Conservation (phyloP, 92 coral and sea anemone genomes). For the Galaxea fascicularis region DNA sequence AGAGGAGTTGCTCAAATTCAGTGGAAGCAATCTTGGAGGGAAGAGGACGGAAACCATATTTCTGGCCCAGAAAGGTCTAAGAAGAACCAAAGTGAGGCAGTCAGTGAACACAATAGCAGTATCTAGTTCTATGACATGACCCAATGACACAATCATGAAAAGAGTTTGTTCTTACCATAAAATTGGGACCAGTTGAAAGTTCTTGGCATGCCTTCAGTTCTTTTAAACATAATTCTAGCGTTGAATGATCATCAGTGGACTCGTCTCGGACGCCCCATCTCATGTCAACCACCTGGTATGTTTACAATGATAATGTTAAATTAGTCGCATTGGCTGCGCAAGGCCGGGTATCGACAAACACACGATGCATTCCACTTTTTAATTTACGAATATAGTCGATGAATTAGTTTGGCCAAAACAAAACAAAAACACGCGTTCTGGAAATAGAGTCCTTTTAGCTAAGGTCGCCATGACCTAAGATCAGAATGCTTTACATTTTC, state of each 20-base stretch:
- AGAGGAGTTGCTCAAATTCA: constrained; percentile 54
- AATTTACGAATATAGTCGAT: too few relatives aligned
- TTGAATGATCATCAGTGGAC: constrained; percentile 76
- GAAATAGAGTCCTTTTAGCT: too few relatives aligned
- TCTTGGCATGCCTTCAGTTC: constrained; percentile 76
- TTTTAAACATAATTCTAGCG: constrained; percentile 72
- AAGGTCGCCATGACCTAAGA: too few relatives aligned
- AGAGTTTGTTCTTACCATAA: constrained; percentile 53
- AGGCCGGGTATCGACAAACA: too few relatives aligned
- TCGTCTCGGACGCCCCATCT: constrained; percentile 80
- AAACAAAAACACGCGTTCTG: too few relatives aligned
- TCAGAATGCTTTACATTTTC: too few relatives aligned
- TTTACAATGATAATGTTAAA: neutral
- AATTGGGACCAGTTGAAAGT: constrained; percentile 76
- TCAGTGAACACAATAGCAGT: neutral
- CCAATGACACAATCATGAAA: neutral
- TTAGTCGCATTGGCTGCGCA: too few relatives aligned
- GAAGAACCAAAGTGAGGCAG: neutral
- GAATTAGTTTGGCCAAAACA: too few relatives aligned
- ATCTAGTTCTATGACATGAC: neutral
- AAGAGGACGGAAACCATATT: constrained; percentile 77
- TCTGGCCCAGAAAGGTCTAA: constrained; percentile 73
- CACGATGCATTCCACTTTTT: too few relatives aligned
- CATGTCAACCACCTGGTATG: constrained; percentile 75
- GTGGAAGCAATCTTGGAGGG: constrained; percentile 53